Evolutionary conservation across 2,797 vertebrate species (phyloP).

Genomic region (Esox lucius): DNA sequence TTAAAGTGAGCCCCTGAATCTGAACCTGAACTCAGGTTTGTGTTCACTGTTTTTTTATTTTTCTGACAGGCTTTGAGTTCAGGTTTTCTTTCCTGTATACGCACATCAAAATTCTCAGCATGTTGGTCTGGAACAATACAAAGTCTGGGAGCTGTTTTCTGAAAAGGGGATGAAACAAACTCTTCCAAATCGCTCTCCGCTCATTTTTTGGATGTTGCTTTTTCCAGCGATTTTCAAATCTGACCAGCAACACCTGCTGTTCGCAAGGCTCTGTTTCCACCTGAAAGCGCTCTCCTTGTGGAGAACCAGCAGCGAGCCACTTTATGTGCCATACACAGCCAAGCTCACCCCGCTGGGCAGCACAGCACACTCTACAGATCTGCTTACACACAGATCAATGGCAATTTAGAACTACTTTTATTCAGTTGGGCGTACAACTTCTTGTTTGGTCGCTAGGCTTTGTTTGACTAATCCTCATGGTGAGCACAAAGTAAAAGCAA

Average conservation of each 20-base stretch:
- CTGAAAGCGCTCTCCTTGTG: conserved; percentile 1
- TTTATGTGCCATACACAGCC: conserved; percentile 14
- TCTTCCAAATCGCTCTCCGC: not conserved
- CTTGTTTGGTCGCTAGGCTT: not conserved
- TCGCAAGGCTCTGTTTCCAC: no score
- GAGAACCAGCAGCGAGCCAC: conserved; percentile 8
- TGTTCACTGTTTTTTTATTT: not conserved
- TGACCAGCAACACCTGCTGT: not conserved
- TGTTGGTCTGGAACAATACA: not conserved
- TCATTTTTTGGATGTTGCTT: not conserved
- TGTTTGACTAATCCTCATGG: not conserved
- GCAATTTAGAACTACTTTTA: conserved; percentile 16
- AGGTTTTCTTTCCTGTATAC: not conserved
- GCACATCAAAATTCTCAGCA: not conserved
- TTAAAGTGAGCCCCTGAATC: not conserved
- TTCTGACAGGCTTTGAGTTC: not conserved
- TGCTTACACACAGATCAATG: conserved; percentile 47
- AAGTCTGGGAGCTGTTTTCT: no score
- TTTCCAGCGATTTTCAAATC: not conserved
- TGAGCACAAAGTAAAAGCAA: no score
- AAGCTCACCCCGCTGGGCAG: conserved; percentile 28
- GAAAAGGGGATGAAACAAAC: not conserved
- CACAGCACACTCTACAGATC: conserved; percentile 23
- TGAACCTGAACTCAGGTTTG: not conserved
- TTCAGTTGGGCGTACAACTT: not conserved